Evolutionary conservation across 2,888 invertebrate species (phyloP).

Genomic region (Melikaiella ostensackeni): DNA sequence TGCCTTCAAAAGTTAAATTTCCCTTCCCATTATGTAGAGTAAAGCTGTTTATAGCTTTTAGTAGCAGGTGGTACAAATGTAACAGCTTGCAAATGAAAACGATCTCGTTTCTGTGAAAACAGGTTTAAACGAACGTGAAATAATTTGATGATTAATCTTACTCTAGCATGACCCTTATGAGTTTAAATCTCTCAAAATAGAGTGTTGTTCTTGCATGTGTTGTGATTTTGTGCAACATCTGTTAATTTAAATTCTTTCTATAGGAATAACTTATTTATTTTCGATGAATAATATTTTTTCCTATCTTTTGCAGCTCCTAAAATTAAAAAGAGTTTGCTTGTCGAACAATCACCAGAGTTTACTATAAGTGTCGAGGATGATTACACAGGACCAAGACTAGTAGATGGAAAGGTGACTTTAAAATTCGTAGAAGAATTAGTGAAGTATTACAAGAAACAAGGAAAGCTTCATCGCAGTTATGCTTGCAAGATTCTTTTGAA

Average conservation of each 20-base stretch:
- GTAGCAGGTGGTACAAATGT: constrained; percentile 70
- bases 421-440: constrained; percentile 94
- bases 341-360: constrained; percentile 43
- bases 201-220: background rate
- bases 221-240: background rate
- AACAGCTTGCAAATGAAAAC: constrained; percentile 69
- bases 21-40: constrained; percentile 65
- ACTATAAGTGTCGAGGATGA: constrained; percentile 93
- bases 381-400: constrained; percentile 93
- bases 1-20: constrained; percentile 61
- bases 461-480: constrained; percentile 96
- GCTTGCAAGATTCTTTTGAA: constrained; percentile 98
- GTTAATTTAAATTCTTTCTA: background rate
- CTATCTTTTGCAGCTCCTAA: background rate
- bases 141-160: background rate
- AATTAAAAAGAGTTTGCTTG: background rate
- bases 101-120: constrained; percentile 7
- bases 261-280: background rate
- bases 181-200: background rate
- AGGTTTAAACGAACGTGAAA: background rate
- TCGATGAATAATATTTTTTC: background rate
- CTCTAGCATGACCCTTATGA: background rate
- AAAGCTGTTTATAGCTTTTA: constrained; percentile 72
- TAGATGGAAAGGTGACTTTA: constrained; percentile 91
- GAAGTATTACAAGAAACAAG: constrained; percentile 93